Percentiles rank a stretch among this genome's conserved stretches.
Conservation (phyloP, 2,797 vertebrate species). For the Anisognathus igniventris region DNA sequence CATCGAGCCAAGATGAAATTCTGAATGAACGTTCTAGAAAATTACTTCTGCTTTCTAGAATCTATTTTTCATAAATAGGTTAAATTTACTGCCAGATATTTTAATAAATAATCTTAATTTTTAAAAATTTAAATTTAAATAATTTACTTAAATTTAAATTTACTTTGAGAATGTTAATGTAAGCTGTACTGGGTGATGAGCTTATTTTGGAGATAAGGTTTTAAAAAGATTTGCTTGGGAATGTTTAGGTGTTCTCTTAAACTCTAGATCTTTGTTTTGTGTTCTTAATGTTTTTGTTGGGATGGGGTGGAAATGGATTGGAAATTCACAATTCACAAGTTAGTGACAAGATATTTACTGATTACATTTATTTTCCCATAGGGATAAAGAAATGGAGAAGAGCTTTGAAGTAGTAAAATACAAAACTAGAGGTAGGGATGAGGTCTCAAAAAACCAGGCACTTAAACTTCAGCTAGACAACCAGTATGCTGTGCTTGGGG, state of each 20-base stretch:
- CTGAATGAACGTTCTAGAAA: neutral
- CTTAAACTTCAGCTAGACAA: conserved; percentile 96
- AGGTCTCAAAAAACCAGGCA: conserved; percentile 82
- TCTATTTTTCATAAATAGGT: neutral
- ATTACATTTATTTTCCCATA: conserved; percentile 82
- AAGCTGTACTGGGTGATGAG: neutral
- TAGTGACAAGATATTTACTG: conserved; percentile 73
- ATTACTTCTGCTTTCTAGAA: neutral
- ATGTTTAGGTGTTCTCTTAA: neutral
- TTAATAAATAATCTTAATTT: neutral
- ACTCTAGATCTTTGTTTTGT: neutral
- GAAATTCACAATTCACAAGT: conserved; percentile 23
- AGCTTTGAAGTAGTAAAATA: conserved; percentile 98
- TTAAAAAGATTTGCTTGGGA: neutral
- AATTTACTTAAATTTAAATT: neutral
- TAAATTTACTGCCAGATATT: neutral
- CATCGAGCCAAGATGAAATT: neutral
- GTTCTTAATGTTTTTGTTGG: neutral
- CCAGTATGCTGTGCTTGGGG: conserved; percentile 95
- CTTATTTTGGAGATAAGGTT: neutral
- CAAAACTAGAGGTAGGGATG: conserved; percentile 92
- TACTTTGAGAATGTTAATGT: neutral
- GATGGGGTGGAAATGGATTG: conserved; percentile 46
- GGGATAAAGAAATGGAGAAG: conserved; percentile 98
- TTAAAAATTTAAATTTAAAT: neutral